Evolutionary conservation across 2,797 vertebrate genomes (phyloP), one percentile per base, ranked within the genome.

Genomic region (Semaprochilodus insignis): DNA sequence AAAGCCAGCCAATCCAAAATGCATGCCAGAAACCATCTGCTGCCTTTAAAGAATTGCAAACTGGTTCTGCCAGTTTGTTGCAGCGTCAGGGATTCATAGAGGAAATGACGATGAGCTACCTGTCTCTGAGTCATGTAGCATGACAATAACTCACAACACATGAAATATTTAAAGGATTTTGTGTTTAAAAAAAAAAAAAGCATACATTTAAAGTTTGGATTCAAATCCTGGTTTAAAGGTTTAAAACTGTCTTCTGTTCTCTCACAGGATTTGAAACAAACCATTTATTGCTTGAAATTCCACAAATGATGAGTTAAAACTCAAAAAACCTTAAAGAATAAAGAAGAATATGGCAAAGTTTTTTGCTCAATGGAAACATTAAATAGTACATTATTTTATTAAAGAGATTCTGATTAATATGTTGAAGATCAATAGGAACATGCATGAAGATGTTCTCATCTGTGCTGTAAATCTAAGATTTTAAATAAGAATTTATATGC

Each of bases 31-130:
- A 17, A 36, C 16, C 51, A 44, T 8, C 21, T 74, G 27, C 48
- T n/a, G 25, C 4, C 11, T 62, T 73, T 14, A 31, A 51, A 25
- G 44, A 52, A 54, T 6, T 36, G 16, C 36, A 81, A 15, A 40
- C 25, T 13, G 23, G 52, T 81, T 69, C 48, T 16, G n/a, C 4
- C 48, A 66, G 48, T 81, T 81, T 74, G 34, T 17, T 59, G 52
- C 21, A 13, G 34, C 27, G 15, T 69, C 3, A 59, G 74, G 57
- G 5, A 65, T 7, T 59, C 19, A 13, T n/a, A 57, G 2, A 74
- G 11, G 52, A 55, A 17, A 52, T 72, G 48, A 27, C 5, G 2
- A 17, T 16, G 27, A 31, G 31, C 48, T 34, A 17, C 31, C n/a
- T 73, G 27, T 6, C 17, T 19, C 15, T 73, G 25, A 31, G 27